phyloP scores from a whole-genome alignment of 2,888 invertebrate genomes.

The Archaeoteleia sp. region DNA sequence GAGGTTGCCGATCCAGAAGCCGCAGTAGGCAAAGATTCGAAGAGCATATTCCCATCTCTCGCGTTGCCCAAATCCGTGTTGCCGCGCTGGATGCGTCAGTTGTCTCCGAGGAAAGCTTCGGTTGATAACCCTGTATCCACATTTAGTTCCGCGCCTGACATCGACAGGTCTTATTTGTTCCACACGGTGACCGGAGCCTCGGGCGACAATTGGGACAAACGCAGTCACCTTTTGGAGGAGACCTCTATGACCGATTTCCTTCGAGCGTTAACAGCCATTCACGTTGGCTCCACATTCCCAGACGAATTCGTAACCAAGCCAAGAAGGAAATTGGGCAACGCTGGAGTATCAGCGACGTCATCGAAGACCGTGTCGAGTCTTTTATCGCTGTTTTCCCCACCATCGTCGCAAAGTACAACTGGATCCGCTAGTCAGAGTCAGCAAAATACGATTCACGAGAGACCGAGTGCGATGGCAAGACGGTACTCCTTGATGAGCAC shows the following conservation, averaged over 20 bases:
- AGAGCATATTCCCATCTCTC: constrained; percentile 65
- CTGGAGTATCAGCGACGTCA: constrained; percentile 62
- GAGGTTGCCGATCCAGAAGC: constrained; percentile 36
- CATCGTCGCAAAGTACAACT: constrained; percentile 40
- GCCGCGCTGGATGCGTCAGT: constrained; percentile 65
- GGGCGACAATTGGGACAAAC: constrained; percentile 71
- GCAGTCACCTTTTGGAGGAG: constrained; percentile 82
- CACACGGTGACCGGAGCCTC: constrained; percentile 61
- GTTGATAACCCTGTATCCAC: constrained; percentile 29
- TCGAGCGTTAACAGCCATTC: constrained; percentile 84
- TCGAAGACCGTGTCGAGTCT: constrained; percentile 75
- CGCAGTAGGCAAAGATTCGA: constrained; percentile 55
- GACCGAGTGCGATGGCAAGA: constrained; percentile 42
- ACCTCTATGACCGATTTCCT: constrained; percentile 89
- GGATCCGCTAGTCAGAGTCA: constrained; percentile 58
- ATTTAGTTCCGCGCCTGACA: constrained; percentile 58
- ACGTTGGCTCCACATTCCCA: constrained; percentile 72
- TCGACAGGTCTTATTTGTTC: constrained; percentile 67
- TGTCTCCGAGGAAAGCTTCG: constrained; percentile 56
- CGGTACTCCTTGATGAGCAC: constrained; percentile 64
- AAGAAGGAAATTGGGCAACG: constrained; percentile 77
- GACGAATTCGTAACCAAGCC: constrained; percentile 60
- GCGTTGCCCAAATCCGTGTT: constrained; percentile 64
- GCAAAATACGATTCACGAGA: constrained; percentile 63
- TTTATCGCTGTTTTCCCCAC: constrained; percentile 75